phyloP scores from a whole-genome alignment of 2,113 vertebrate genomes.

The Seriola rivoliana region DNA sequence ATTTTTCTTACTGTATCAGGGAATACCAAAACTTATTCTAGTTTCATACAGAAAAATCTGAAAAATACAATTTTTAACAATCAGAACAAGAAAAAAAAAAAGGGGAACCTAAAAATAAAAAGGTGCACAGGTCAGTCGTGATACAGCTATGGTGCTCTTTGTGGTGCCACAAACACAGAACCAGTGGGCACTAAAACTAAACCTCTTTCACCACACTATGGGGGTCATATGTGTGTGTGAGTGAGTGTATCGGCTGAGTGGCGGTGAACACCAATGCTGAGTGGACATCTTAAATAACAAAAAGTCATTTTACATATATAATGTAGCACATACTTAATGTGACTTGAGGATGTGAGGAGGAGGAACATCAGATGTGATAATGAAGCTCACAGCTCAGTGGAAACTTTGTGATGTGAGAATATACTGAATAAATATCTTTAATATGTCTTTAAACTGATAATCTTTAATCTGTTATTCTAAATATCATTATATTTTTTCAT shows the following conservation, averaged over 20 bases:
- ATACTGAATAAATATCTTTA: slow-evolving; percentile 40
- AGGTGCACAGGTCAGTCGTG: slow-evolving; percentile 15
- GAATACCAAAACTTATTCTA: slow-evolving; percentile 29
- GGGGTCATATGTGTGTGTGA: slow-evolving; percentile 11
- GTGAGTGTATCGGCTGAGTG: slow-evolving; percentile 15
- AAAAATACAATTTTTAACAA: slow-evolving; percentile 51
- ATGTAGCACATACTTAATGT: slow-evolving; percentile 15
- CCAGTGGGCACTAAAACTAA: slow-evolving; percentile 32
- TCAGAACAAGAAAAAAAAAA: not conserved
- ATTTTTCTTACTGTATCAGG: slow-evolving; percentile 43
- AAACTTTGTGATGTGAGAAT: slow-evolving; percentile 47
- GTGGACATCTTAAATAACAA: slow-evolving; percentile 27
- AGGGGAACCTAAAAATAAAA: slow-evolving; percentile 20
- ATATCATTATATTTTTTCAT: slow-evolving; percentile 16
- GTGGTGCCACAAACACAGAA: slow-evolving; percentile 42
- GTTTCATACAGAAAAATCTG: slow-evolving; percentile 34
- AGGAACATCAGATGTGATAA: slow-evolving; percentile 27
- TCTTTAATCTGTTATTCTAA: slow-evolving; percentile 2
- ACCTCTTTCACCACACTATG: slow-evolving; percentile 13
- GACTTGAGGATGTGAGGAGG: slow-evolving; percentile 11
- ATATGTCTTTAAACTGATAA: slow-evolving; percentile 20
- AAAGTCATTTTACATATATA: slow-evolving; percentile 12
- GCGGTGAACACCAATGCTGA: slow-evolving; percentile 42
- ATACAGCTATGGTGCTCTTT: slow-evolving; percentile 36
- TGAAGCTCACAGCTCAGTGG: slow-evolving; percentile 47